Base-by-base conservation (phyloP, 2,888 invertebrate species). In the Chloroclysta siterata region DNA sequence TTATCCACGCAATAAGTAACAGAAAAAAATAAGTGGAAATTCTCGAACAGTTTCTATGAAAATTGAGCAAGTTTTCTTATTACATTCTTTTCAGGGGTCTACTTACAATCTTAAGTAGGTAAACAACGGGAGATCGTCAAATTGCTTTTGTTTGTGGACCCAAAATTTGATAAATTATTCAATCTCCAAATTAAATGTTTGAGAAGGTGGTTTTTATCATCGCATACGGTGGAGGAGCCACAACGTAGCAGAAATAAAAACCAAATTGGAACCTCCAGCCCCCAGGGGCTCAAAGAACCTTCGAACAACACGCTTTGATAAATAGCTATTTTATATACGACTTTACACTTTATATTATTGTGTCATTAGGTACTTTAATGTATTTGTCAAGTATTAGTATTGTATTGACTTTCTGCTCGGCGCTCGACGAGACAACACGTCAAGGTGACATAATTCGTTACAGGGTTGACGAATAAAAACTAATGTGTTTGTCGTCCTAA, bases 131-230 rank as follows among this genome's bases (percentile, higher is more conserved):
- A 28, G 52, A 1, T 64, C 56, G 51, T 48, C 33, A 17, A 48
- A 63, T 62, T 59, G 58, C 42, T 63, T 65, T 68, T 66, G 50
- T 67, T 64, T 65, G 66, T 61, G 63, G 58, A 55, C 58, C 51
- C 55, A 66, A 69, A 50, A 56, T 53, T 68, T 69, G 61, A 71
- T 71, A 71, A 68, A 72, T 72, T 71, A 71, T 70, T 67, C 66
- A 71, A 68, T 59, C 56, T 70, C 69, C 68, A 63, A 62, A 71
- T 68, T 66, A 69, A 44, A 63, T 46, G 57, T 55, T 65, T 58
- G 44, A 39, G 44, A 42, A 48, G 50, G 44, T 59, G 60, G 57
- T 64, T 69, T 63, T 59, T 54, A 65, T 46, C 46, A 46, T 11
- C 17, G 6, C 33, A 54, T 33, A 14, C 14, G n/a, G 28, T 42